Evolutionary conservation across 1,140 invertebrate genomes (phyloP), one percentile per base, ranked within the genome.

Genomic region (Pseudobourletiella spinata): DNA sequence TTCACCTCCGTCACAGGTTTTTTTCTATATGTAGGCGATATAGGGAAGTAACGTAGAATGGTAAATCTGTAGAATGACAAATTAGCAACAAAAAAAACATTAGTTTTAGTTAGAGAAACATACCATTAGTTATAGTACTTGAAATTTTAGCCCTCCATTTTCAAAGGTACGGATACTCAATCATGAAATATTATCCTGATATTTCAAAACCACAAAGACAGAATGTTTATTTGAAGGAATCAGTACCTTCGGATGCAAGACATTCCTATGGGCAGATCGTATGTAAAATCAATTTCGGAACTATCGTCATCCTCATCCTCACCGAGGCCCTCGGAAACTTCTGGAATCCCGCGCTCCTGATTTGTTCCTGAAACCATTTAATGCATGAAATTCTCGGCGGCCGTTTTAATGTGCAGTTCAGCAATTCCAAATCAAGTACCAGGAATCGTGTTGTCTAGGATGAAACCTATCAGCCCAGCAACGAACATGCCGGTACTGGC

Each of bases 401-500:
- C 14, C 28, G 11, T 16, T 55, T 55, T 55, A 11, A 11, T 25
- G 4, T 59, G 14, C 11, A 57, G n/a, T 59, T 62, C 44, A 11
- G 14, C 20, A 11, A 42, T 16, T 8, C 20, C 54, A 24, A 20
- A n/a, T n/a, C n/a, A n/a, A n/a, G n/a, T 78, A 90, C 89, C 90
- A 71, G 90, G 89, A 65, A 93, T 85, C 1, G 88, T 75, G 72
- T 94, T 91, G 73, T 94, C 91, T 57, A 93, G 73, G 20, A 92
- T 63, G 71, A 87, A 91, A 1, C 89, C 89, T 0, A 86, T 66
- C 1, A 86, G 67, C 1, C 89, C 89, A 0, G 87, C 89, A 1
- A 93, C 84, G 51, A 93, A 82, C 73, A 93, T 93, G 20, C 85
- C 87, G 0, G 89, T 92, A 20, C 86, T 87, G 18, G 92, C 76